Evolutionary conservation across 1,140 invertebrate species (phyloP).

Genomic region (Venturia canescens): DNA sequence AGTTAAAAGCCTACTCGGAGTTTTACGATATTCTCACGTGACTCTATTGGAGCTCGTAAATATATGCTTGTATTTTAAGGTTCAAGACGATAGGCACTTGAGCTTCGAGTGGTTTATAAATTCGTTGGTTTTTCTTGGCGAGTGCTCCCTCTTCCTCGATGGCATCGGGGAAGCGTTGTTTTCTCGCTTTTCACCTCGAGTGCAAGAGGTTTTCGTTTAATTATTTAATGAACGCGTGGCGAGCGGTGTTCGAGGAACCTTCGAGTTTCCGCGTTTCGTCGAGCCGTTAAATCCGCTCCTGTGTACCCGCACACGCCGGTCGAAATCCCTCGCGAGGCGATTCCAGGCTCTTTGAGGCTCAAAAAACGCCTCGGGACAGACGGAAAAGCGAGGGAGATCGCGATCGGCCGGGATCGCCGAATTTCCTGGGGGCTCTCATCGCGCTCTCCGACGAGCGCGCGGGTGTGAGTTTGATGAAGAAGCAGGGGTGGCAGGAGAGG

Average conservation of each 20-base stretch:
- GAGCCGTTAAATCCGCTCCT: not conserved
- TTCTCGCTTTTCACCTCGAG: not conserved
- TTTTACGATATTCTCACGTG: constrained; percentile 41
- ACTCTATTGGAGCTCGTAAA: constrained; percentile 1
- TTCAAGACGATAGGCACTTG: constrained; percentile 5
- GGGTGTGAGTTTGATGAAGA: not conserved
- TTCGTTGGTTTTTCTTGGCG: not conserved
- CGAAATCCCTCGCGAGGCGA: not conserved
- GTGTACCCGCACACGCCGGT: not conserved
- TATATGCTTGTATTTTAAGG: not conserved
- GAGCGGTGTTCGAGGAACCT: no score
- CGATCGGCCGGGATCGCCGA: not conserved
- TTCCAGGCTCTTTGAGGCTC: not conserved
- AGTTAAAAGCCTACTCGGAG: not conserved
- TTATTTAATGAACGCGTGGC: no score
- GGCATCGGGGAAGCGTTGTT: no score
- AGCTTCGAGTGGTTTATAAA: not conserved
- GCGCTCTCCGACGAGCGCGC: not conserved
- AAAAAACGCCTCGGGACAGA: no score
- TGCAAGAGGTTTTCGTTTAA: no score
- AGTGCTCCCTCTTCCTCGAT: no score
- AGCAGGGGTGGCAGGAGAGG: not conserved
- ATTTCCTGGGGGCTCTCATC: no score
- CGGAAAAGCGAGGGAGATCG: not conserved
- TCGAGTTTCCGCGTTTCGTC: not conserved